Conservation (phyloP, 1,140 invertebrate species). For the Nebria ingens region DNA sequence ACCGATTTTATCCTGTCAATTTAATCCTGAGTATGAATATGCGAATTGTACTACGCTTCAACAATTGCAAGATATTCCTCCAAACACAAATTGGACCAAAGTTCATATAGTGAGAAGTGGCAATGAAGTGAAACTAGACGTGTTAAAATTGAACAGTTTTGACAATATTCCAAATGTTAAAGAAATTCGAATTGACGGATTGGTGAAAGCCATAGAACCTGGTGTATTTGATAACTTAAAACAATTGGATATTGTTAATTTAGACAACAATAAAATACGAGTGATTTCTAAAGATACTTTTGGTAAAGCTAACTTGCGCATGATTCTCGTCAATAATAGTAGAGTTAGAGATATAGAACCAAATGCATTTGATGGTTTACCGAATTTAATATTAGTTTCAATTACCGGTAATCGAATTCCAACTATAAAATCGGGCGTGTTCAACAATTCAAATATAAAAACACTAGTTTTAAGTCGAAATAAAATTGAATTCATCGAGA, state of each 20-base stretch:
- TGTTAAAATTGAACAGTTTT: background rate
- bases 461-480: slow-evolving; percentile 13
- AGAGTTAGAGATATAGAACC: background rate
- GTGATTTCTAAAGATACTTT: background rate
- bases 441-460: slow-evolving; percentile 13
- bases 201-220: background rate
- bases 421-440: slow-evolving; percentile 9
- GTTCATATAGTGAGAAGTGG: background rate
- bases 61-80: no score
- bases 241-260: background rate
- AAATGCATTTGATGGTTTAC: slow-evolving; percentile 12
- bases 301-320: background rate
- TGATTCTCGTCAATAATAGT: slow-evolving; percentile 1
- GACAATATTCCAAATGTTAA: background rate
- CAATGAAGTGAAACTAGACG: background rate
- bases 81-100: background rate
- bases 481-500: slow-evolving; percentile 14
- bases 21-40: no score
- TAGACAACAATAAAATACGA: slow-evolving; percentile 1
- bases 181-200: background rate
- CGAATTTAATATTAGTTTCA: background rate
- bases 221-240: background rate
- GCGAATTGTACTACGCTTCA: no score
- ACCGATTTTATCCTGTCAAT: no score
- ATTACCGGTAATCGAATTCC: slow-evolving; percentile 1